phyloP scores from a whole-genome alignment of 2,888 invertebrate genomes.

The Teleogryllus oceanicus region DNA sequence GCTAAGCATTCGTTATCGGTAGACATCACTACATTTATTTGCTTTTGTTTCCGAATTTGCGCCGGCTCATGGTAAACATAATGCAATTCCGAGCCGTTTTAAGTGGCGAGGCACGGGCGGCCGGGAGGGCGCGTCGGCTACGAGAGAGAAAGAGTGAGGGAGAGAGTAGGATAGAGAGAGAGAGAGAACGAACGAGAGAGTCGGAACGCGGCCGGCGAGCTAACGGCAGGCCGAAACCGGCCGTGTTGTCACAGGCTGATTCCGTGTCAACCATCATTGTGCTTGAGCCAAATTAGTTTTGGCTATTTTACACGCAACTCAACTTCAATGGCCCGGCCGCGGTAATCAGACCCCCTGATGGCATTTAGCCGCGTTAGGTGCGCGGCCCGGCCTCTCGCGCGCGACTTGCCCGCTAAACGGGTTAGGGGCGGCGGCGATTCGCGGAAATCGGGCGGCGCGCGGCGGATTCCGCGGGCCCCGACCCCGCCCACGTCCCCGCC shows the following conservation, averaged over 20 bases:
- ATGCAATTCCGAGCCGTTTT: too few species aligned
- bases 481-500: conserved; percentile 39
- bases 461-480: conserved; percentile 37
- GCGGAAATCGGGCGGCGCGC: conserved; percentile 39
- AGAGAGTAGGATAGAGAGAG: too few species aligned
- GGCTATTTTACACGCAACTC: conserved; percentile 18
- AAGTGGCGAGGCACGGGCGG: too few species aligned
- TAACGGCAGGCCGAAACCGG: background rate
- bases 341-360: conserved; percentile 10
- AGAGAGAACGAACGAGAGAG: too few species aligned
- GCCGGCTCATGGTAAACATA: too few species aligned
- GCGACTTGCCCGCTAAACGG: background rate
- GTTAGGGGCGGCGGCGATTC: conserved; percentile 18
- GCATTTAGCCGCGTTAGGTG: background rate
- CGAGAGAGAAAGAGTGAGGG: too few species aligned
- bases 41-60: too few species aligned
- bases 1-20: too few species aligned
- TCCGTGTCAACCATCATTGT: conserved; percentile 18
- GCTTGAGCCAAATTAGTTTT: conserved; percentile 18
- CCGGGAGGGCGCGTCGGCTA: too few species aligned
- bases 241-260: background rate
- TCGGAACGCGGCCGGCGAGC: too few species aligned
- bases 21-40: too few species aligned
- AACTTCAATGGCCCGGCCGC: background rate
- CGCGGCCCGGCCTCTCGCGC: conserved; percentile 4